Evolutionary conservation across 1,140 invertebrate species (phyloP).

Genomic region (Hyphantria cunea): DNA sequence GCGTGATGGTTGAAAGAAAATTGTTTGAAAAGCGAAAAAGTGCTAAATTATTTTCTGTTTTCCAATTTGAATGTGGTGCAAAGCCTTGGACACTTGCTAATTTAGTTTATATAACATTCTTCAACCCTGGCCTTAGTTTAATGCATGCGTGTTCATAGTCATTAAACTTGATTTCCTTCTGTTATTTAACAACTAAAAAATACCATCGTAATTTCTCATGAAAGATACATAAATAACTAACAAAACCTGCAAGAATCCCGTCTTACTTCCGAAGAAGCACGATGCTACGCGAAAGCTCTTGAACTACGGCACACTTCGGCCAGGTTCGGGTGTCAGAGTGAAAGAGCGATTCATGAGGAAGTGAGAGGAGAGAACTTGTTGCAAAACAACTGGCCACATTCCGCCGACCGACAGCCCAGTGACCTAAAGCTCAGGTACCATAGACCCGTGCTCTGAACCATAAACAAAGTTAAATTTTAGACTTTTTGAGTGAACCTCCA

Average conservation of each 20-base stretch:
- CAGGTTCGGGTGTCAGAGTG: constrained; percentile 40
- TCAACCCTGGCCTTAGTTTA: no score
- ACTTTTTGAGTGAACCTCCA: no score
- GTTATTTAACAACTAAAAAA: constrained; percentile 32
- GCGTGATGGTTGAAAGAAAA: no score
- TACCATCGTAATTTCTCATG: constrained; percentile 45
- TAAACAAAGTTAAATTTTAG: constrained; percentile 8
- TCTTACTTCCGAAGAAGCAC: constrained; percentile 59
- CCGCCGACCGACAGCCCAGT: constrained; percentile 62
- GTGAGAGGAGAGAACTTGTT: constrained; percentile 66
- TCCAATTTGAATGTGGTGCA: no score
- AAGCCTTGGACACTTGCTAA: no score
- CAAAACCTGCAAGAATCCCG: constrained; percentile 51
- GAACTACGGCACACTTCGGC: constrained; percentile 36
- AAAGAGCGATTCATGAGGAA: constrained; percentile 42
- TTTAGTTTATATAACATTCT: no score
- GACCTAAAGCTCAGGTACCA: constrained; percentile 61
- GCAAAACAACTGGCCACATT: constrained; percentile 72
- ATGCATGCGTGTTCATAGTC: no score
- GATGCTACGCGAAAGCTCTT: constrained; percentile 36
- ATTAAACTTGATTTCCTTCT: no score
- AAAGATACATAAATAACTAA: constrained; percentile 28
- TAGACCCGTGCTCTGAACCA: constrained; percentile 10
- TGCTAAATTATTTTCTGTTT: no score
- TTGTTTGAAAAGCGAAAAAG: no score